Percentiles rank a stretch among this genome's conserved stretches.
phyloP scores from a whole-genome alignment of 2,113 vertebrate genomes.

The Diadophis punctatus region DNA sequence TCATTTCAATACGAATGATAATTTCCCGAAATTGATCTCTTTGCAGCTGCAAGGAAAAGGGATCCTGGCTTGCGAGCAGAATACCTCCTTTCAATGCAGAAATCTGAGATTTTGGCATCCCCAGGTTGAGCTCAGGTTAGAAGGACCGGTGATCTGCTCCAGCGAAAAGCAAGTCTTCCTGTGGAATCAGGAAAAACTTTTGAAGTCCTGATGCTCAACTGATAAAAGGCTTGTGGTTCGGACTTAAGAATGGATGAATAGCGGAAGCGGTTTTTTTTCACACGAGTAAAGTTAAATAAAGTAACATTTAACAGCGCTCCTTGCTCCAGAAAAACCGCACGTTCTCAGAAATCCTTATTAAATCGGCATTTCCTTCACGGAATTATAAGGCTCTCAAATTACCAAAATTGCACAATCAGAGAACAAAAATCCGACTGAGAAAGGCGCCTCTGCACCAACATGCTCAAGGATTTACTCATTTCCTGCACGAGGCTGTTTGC shows the following conservation, averaged over 20 bases:
- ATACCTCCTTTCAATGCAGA: neutral
- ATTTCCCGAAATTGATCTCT: neutral
- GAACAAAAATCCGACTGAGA: neutral
- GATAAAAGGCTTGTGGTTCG: neutral
- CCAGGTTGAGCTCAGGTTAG: neutral
- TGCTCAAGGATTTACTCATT: slow-evolving; percentile 14
- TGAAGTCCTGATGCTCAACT: too few relatives aligned
- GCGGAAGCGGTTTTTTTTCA: neutral
- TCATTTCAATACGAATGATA: neutral
- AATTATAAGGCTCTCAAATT: neutral
- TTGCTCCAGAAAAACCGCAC: neutral
- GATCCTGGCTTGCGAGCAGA: neutral
- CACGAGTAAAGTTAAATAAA: slow-evolving; percentile 12
- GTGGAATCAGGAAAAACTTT: neutral
- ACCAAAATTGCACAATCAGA: neutral
- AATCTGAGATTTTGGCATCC: neutral
- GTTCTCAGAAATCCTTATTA: neutral
- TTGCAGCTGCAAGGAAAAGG: neutral
- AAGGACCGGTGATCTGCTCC: neutral
- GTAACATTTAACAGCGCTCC: neutral
- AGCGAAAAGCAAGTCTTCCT: neutral
- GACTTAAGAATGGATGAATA: slow-evolving; percentile 2
- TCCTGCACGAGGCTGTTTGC: slow-evolving; percentile 1
- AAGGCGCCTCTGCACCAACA: neutral
- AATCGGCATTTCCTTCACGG: neutral